Conservation (phyloP, 2,797 vertebrate genomes). For the Melanotaenia maccullochi region DNA sequence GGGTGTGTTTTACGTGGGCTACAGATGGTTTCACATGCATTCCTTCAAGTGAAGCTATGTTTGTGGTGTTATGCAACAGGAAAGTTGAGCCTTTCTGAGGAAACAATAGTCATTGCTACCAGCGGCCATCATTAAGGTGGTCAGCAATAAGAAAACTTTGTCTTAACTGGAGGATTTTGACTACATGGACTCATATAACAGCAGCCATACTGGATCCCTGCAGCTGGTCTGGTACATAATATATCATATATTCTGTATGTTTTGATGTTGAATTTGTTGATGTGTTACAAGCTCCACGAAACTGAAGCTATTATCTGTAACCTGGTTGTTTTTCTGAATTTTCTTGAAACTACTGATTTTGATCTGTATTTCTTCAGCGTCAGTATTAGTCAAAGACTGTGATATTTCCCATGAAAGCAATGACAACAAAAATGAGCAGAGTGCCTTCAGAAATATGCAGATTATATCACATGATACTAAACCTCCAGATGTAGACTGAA, state of each 20-base stretch:
- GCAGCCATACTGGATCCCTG: slow-evolving; percentile 6
- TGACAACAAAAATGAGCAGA: background rate
- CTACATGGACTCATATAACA: slow-evolving; percentile 5
- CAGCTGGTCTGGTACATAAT: background rate
- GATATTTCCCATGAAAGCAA: background rate
- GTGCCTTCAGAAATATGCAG: background rate
- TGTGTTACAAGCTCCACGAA: background rate
- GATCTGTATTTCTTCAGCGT: slow-evolving; percentile 1
- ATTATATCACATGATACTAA: slow-evolving; percentile 1
- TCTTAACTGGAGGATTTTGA: background rate
- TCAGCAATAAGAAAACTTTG: slow-evolving; percentile 16
- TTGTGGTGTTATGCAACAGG: slow-evolving; percentile 26
- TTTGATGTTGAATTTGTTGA: background rate
- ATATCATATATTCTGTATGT: background rate
- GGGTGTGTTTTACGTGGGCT: slow-evolving; percentile 28
- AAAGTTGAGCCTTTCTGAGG: slow-evolving; percentile 7
- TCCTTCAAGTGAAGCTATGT: slow-evolving; percentile 27
- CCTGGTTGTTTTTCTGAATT: too few relatives aligned
- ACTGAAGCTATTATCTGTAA: background rate
- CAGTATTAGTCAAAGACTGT: background rate
- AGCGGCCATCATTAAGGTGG: slow-evolving; percentile 3
- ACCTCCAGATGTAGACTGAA: slow-evolving; percentile 13
- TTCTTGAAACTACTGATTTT: background rate
- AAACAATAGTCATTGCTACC: too few relatives aligned
- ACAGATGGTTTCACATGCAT: slow-evolving; percentile 28